These are phyloP conservation scores for Motacilla tschutschensis DNA, from an alignment of 2,113 vertebrate species.

Conservation along the genomic window DNA sequence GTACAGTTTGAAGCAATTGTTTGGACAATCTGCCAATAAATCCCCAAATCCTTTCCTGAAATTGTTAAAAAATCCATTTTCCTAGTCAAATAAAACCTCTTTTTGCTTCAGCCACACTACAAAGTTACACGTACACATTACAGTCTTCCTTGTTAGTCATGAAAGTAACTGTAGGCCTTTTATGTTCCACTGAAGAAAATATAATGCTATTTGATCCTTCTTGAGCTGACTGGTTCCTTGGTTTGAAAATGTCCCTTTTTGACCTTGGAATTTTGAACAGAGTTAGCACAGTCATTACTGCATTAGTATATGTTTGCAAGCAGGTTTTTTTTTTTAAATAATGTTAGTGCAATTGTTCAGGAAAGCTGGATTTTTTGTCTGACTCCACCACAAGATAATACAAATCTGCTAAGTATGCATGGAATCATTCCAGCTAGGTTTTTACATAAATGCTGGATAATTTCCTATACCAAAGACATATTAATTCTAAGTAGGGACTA, in stretches of 20 bases:
- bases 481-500: slow-evolving; percentile 25
- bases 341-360: background rate
- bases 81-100: background rate
- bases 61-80: background rate
- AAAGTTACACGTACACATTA: background rate
- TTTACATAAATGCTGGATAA: slow-evolving; percentile 10
- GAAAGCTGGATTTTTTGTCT: slow-evolving; percentile 15
- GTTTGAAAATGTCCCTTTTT: background rate
- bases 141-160: background rate
- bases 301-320: background rate
- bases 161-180: background rate
- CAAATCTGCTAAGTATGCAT: slow-evolving; percentile 10
- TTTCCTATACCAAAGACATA: slow-evolving; percentile 29
- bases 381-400: background rate
- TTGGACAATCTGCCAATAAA: background rate
- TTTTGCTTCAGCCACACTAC: background rate
- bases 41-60: background rate
- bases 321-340: slow-evolving; percentile 10
- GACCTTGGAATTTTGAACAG: background rate
- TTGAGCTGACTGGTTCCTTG: background rate
- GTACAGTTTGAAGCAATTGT: background rate
- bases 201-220: background rate
- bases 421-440: slow-evolving; percentile 19
- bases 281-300: background rate
- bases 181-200: background rate